Base-by-base conservation (phyloP, 2,113 vertebrate species). In the Lamprotornis superbus region DNA sequence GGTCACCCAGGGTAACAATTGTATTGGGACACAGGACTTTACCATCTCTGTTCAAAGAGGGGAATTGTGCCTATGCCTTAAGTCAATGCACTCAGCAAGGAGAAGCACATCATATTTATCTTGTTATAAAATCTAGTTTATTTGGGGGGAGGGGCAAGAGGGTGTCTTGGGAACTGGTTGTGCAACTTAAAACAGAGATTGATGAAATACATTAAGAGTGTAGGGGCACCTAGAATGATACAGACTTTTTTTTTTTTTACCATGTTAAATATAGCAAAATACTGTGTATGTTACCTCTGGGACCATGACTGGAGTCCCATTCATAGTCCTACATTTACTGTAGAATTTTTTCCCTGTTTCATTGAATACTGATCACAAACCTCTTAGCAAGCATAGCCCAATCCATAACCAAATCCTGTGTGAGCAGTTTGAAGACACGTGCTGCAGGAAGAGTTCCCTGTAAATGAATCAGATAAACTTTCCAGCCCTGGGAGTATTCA, bases 31-130 rank as follows among this genome's bases (percentile, higher is more conserved):
- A 97, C 97, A 96, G 98, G 97, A 98, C 98, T 98, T 93, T 96
- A 98, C 98, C 98, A 98, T 97, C 99, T 99, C 99, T 99, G 98
- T 99, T 99, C 98, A 98, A 98, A 98, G 98, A 99, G 98, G 98
- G 98, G 98, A 98, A 97, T 97, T 98, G 98, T 98, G 98, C 98
- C 99, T 99, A 98, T 99, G 99, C 99, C 99, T 99, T 99, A 99
- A 97, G 98, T 98, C 98, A 97, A 99, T 98, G 99, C 99, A 99
- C 98, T 98, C 96, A 98, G 99, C 99, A 99, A 99, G 98, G 98
- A 99, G 98, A 99, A 99, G 99, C 99, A 99, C 99, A 99, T 98
- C 98, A 93, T 98, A 97, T 97, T 98, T 98, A 98, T 98, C 98
- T 96, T 97, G 78, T 98, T 91, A 61, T 97, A 97, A 96, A 94